Base-by-base conservation (phyloP, 1,140 invertebrate genomes). In the Parapsyche elsis region DNA sequence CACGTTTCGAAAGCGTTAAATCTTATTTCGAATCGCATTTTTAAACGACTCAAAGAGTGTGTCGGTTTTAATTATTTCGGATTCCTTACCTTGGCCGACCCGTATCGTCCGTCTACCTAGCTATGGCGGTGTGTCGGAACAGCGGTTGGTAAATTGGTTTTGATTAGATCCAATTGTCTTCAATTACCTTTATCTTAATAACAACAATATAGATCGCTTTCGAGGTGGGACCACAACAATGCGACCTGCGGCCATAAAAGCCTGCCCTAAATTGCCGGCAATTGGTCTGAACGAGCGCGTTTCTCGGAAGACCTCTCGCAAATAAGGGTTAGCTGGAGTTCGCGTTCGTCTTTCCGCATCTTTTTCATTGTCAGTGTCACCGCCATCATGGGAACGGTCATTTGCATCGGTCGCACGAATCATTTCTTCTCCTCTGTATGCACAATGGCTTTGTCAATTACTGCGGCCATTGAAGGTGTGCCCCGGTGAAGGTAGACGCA, bases 171-270 rank as follows among this genome's bases (percentile, higher is more conserved):
- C 82, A 81, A 83, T 83, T 83, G 82, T 77, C 57, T 59, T 78
- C 82, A 83, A 83, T 83, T 83, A 83, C 82, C 82, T 83, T 81
- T 79, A 81, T 81, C 82, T 83, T 81, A 61, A 82, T 61, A 49
- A 67, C 73, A 46, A 76, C 45, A 70, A 70, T 77, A 77, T 77
- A 26, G 12, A 77, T 30, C 49, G 73, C 10, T 75, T 75, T 70
- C 26, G 59, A 77, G 76, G 76, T 77, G 45, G 61, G 64, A 77
- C 59, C 76, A 77, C 30, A 67, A 64, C 59, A 70, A 70, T 19
- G 16, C 76, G 44, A 77, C 76, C 76, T 77, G 76, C 21, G 46
- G 5, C 21, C 71, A 59, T 76, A 78, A 38, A n/a, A 77, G 64
- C 76, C 76, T 26, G 49, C 46, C 73, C 21, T 46, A 77, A 81